phyloP scores from a whole-genome alignment of 1,140 invertebrate species.

The Drosophila lacertosa region DNA sequence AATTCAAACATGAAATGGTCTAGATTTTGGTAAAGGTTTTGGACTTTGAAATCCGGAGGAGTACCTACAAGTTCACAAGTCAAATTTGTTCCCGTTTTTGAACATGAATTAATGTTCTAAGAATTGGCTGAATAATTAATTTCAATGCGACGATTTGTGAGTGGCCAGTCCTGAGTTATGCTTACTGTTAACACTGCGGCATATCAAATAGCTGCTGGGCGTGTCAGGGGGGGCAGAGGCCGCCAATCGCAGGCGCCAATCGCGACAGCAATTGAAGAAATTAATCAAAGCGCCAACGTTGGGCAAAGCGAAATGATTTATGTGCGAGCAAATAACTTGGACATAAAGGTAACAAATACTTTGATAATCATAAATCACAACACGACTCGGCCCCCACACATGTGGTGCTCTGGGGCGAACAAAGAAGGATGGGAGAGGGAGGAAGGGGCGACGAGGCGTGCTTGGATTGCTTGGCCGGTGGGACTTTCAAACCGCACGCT shows the following conservation, averaged over 20 bases:
- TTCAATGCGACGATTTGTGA: conserved; percentile 20
- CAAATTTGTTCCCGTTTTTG: too few relatives aligned
- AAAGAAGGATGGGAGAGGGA: too few relatives aligned
- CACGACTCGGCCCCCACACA: conserved; percentile 33
- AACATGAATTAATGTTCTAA: too few relatives aligned
- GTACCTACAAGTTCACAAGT: too few relatives aligned
- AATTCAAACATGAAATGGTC: too few relatives aligned
- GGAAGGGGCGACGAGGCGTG: too few relatives aligned
- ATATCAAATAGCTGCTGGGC: conserved; percentile 43
- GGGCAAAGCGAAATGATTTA: conserved; percentile 70
- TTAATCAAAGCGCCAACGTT: conserved; percentile 69
- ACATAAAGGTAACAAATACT: conserved; percentile 82
- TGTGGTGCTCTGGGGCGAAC: background rate
- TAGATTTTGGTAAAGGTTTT: too few relatives aligned
- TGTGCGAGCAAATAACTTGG: conserved; percentile 78
- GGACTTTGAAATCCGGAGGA: too few relatives aligned
- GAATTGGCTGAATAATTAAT: conserved; percentile 24
- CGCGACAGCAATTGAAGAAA: conserved; percentile 70
- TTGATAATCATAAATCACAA: conserved; percentile 82
- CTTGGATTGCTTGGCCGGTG: background rate
- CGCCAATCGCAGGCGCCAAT: conserved; percentile 59
- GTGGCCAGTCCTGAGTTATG: conserved; percentile 61
- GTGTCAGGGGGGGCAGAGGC: background rate
- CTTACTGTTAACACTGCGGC: conserved; percentile 51
- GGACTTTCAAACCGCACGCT: conserved; percentile 60